phyloP scores from a whole-genome alignment of 2,888 invertebrate species.

The Agrotis puta region DNA sequence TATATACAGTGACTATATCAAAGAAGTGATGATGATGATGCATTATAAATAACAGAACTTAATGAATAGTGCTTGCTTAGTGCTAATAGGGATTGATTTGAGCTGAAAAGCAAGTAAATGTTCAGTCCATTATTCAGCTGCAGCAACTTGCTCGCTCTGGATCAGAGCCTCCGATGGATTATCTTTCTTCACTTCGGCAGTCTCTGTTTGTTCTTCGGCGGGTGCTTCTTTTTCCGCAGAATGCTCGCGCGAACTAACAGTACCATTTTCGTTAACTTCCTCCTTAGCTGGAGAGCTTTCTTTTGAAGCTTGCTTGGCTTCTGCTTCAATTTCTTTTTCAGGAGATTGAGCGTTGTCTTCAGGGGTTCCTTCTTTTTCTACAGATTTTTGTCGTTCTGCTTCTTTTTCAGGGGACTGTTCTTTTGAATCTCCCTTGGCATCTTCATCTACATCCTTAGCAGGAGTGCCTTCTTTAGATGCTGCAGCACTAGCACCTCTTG shows the following conservation, averaged over 20 bases:
- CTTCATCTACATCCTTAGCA: slow-evolving; percentile 67
- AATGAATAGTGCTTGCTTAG: slow-evolving; percentile 87
- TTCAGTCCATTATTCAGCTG: slow-evolving; percentile 82
- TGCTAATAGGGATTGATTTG: slow-evolving; percentile 86
- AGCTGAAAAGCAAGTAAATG: slow-evolving; percentile 84
- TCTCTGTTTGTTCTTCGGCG: slow-evolving; percentile 62
- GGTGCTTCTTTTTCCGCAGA: slow-evolving; percentile 81
- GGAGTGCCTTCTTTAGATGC: slow-evolving; percentile 73
- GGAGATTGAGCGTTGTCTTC: slow-evolving; percentile 71
- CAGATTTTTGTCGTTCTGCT: slow-evolving; percentile 75
- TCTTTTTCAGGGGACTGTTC: slow-evolving; percentile 71
- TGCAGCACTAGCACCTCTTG: slow-evolving; percentile 64
- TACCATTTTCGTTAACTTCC: slow-evolving; percentile 84
- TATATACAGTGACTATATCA: slow-evolving; percentile 88
- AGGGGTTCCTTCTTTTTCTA: slow-evolving; percentile 72
- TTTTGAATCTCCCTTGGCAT: slow-evolving; percentile 62
- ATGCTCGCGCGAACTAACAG: slow-evolving; percentile 84
- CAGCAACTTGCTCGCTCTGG: slow-evolving; percentile 83
- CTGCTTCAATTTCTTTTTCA: slow-evolving; percentile 71
- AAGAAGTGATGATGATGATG: slow-evolving; percentile 81
- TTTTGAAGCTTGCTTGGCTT: slow-evolving; percentile 76
- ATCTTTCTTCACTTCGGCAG: slow-evolving; percentile 78
- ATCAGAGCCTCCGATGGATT: slow-evolving; percentile 85
- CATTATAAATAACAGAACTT: slow-evolving; percentile 85
- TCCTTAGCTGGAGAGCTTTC: slow-evolving; percentile 80